Evolutionary conservation across 2,113 vertebrate genomes (phyloP), one percentile per base, ranked within the genome.

Genomic region (Protomyctophum bolini): DNA sequence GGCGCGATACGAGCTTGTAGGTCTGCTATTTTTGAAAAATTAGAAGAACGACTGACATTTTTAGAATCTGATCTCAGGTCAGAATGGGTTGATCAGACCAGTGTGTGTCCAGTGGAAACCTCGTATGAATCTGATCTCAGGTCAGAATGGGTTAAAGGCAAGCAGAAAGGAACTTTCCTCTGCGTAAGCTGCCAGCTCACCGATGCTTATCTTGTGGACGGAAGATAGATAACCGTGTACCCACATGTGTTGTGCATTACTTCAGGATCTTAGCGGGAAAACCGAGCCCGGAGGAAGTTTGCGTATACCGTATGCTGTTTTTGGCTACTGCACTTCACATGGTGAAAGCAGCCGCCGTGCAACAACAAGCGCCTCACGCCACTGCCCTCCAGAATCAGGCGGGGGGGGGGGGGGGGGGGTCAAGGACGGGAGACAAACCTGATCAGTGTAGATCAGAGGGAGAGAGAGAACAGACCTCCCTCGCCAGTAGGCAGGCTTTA

Each of bases 181-280:
- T 2, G 10, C 64, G 68, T 54, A 55, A 75, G 61, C 70, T 60
- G 29, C 45, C 72, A 80, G 46, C 69, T 66, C 58, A 56, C 60
- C 55, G 48, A 61, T 83, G 66, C 60, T 72, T 74, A 64, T 85
- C 75, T 56, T 75, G 33, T 51, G 76, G 58, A 56, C 33, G 80
- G 57, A 73, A 70, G 76, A 66, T 51, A 33, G 68, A 66, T 76
- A 75, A 72, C 49, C 71, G 76, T 66, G 51, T 70, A 47, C 1
- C 54, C 54, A 78, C 89, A 88, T 86, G 73, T 83, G 84, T 80
- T 64, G 74, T 66, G 33, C 66, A 76, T 86, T 89, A 76, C 70
- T 83, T 86, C 80, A 79, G 64, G 66, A 66, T 66, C 54, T 3
- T 68, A 70, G 70, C 70, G 80, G 68, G 82, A 74, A 84, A 70